Evolutionary conservation across 1,140 invertebrate genomes (phyloP), one percentile per base, ranked within the genome.

Genomic region (Luehdorfia chinensis): DNA sequence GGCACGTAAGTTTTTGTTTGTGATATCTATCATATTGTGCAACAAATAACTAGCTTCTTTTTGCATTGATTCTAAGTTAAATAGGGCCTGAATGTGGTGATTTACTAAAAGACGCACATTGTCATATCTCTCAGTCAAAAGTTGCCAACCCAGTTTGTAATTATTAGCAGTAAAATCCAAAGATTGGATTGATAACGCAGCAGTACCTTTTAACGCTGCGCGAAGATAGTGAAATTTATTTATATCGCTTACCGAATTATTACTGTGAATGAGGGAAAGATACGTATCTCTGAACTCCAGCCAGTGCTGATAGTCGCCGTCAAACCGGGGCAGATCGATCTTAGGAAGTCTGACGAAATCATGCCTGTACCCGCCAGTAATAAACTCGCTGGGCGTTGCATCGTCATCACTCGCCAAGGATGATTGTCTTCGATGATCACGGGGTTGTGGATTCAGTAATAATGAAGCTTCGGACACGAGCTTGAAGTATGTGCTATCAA

Each of bases 81-180:
- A 9, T 11, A 30, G 6, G 9, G 9, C 9, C 4, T 30, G 9
- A 2, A 30, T 11, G 5, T 30, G 27, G 3, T 30, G n/a, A 12
- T 30, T 30, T 2, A 30, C 9, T 30, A 30, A 12, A 9, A 30
- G 27, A 11, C 27, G n/a, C 6, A 11, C 27, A 12, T 30, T 30
- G 2, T 30, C 2, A 11, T 30, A 30, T 11, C 27, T 11, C 4
- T 30, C n/a, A n/a, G n/a, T n/a, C n/a, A n/a, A n/a, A n/a, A n/a
- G n/a, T n/a, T n/a, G n/a, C 58, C 65, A 68, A n/a, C 55, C 60
- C n/a, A 61, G 21, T 15, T 14, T 9, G 46, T 64, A 60, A 45
- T 55, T 63, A 15, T 11, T 11, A 5, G 51, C 36, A n/a, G 48
- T 58, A 25, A 59, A 50, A 5, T 44, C 36, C 14, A 59, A 46